Evolutionary conservation across 2,113 vertebrate species (phyloP).

Genomic region (Tichodroma muraria): DNA sequence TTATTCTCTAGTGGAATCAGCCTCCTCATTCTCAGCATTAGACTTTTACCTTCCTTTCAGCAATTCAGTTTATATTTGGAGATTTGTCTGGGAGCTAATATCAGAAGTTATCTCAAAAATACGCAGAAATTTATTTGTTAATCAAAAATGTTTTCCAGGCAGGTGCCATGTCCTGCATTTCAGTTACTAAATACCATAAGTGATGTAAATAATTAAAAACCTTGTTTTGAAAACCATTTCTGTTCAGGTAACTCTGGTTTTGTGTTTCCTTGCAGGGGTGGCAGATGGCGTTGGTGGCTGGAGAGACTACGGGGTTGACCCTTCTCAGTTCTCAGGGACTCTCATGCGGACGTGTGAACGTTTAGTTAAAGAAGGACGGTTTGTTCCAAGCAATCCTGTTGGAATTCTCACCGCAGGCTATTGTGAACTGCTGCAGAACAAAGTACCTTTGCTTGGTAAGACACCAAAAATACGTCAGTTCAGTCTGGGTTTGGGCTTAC

Average conservation of each 20-base stretch:
- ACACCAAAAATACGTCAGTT: background rate
- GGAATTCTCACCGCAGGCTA: conserved; percentile 95
- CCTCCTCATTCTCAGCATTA: background rate
- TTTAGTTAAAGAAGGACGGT: conserved; percentile 94
- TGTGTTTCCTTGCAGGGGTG: conserved; percentile 76
- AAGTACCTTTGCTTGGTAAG: conserved; percentile 97
- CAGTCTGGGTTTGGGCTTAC: too few relatives aligned
- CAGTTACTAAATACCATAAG: background rate
- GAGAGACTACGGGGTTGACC: conserved; percentile 98
- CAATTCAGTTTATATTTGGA: background rate
- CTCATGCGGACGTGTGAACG: conserved; percentile 96
- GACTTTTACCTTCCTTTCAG: background rate
- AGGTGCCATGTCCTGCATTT: background rate
- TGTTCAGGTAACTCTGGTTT: background rate
- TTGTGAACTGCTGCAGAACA: conserved; percentile 96
- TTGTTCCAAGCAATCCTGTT: conserved; percentile 89
- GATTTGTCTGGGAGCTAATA: background rate
- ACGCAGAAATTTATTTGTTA: background rate
- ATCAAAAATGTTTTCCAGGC: background rate
- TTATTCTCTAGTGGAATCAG: background rate
- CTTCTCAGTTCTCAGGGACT: conserved; percentile 97
- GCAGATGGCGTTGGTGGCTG: conserved; percentile 97
- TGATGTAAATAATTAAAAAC: background rate
- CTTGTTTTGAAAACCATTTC: background rate
- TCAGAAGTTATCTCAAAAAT: background rate